Percentiles rank a stretch among this genome's conserved stretches.
Evolutionary conservation across 2,113 vertebrate species (phyloP).

Genomic region (Herpetotheres cachinnans): DNA sequence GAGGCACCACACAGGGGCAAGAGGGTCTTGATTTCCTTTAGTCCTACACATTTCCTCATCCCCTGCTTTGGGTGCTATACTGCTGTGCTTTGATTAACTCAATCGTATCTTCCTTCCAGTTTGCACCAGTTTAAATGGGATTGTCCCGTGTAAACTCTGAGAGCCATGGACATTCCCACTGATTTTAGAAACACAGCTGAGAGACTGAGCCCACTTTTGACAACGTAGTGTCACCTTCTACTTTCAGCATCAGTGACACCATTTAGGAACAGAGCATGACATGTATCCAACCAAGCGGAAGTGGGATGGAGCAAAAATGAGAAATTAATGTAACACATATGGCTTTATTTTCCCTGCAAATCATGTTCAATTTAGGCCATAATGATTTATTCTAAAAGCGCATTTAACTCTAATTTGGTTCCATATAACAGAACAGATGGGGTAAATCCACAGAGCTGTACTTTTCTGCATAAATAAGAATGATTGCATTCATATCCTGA

Average conservation of each 20-base stretch:
- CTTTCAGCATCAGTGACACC: background rate
- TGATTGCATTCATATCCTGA: background rate
- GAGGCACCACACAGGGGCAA: background rate
- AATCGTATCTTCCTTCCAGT: background rate
- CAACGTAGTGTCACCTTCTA: background rate
- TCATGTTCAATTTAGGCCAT: constrained; percentile 52
- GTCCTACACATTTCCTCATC: background rate
- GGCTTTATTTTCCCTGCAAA: constrained; percentile 64
- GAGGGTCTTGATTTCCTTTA: background rate
- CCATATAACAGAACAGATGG: constrained; percentile 55
- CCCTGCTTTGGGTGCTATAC: background rate
- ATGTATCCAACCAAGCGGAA: background rate
- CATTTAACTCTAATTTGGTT: constrained; percentile 60
- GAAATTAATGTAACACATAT: constrained; percentile 52
- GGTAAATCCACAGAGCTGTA: constrained; percentile 42
- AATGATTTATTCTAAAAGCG: constrained; percentile 56
- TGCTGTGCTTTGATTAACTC: background rate
- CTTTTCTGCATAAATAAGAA: constrained; percentile 20
- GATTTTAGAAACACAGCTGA: background rate
- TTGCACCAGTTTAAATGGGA: background rate
- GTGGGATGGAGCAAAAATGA: background rate
- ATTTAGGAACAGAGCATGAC: background rate
- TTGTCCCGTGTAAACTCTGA: background rate
- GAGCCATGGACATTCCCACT: background rate
- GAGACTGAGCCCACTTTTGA: background rate